Evolutionary conservation across 1,140 invertebrate genomes (phyloP).

Genomic region (Xylocopa sonorina): DNA sequence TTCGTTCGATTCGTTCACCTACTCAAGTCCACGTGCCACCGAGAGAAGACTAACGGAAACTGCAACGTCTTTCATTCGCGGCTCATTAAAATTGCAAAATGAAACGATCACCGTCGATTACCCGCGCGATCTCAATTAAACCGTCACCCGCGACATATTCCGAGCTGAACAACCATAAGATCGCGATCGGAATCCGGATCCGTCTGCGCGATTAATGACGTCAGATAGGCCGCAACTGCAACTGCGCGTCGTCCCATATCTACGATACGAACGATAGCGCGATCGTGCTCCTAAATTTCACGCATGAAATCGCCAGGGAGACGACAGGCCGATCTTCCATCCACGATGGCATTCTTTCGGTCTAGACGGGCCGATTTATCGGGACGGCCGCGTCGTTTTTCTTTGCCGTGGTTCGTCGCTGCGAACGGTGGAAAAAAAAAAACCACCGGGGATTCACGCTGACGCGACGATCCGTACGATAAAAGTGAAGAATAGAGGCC

Average conservation of each 20-base stretch:
- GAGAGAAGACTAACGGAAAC: no score
- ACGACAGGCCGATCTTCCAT: background rate
- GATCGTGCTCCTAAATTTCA: no score
- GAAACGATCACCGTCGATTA: constrained; percentile 54
- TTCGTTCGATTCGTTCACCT: background rate
- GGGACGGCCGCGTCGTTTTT: background rate
- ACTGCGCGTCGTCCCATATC: background rate
- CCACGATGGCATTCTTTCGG: background rate
- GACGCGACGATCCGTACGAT: constrained; percentile 24
- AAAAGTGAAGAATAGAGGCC: constrained; percentile 27
- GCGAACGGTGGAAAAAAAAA: background rate
- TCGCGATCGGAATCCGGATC: constrained; percentile 71
- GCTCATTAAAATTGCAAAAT: constrained; percentile 13
- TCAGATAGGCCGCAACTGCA: constrained; percentile 22
- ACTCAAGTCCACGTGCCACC: constrained; percentile 26
- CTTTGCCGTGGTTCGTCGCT: background rate
- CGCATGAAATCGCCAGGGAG: background rate
- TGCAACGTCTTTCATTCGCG: no score
- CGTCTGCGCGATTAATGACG: constrained; percentile 39
- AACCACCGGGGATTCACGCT: background rate
- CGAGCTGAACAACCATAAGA: constrained; percentile 47
- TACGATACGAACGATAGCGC: no score
- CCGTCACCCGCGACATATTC: constrained; percentile 37
- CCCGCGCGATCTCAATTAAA: constrained; percentile 45
- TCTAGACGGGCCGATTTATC: constrained; percentile 28